These are phyloP conservation scores for Xenopus borealis DNA, from an alignment of 2,113 vertebrate species.

Conservation along the genomic window DNA sequence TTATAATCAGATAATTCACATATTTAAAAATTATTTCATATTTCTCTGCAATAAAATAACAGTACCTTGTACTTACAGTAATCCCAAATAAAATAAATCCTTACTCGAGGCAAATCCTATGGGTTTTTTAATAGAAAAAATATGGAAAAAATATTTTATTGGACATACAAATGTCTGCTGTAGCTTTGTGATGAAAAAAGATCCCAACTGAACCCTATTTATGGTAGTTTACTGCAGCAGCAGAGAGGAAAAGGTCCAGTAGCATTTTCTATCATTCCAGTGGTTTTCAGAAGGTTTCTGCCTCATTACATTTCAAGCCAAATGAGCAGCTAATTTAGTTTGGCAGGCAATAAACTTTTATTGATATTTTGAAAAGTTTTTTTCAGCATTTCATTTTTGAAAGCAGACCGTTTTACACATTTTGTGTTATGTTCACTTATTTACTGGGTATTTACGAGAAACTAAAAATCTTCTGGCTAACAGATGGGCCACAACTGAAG, in stretches of 20 bases:
- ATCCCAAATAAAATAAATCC: no score
- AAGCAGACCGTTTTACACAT: slow-evolving; percentile 38
- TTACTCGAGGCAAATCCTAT: no score
- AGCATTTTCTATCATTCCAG: neutral
- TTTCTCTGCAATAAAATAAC: no score
- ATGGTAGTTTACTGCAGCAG: neutral
- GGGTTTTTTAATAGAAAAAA: no score
- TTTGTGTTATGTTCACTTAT: slow-evolving; percentile 29
- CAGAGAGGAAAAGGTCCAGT: neutral
- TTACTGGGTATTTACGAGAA: slow-evolving; percentile 33
- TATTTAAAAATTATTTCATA: no score
- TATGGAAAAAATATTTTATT: no score
- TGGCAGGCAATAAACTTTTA: slow-evolving; percentile 9
- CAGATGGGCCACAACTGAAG: slow-evolving; percentile 52
- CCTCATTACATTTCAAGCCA: neutral
- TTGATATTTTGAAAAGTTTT: slow-evolving; percentile 21
- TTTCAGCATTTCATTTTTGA: slow-evolving; percentile 24
- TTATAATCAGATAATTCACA: no score
- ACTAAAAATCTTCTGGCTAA: slow-evolving; percentile 37
- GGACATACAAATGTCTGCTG: no score
- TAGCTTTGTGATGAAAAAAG: no score
- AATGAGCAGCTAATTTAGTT: neutral
- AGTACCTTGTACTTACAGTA: no score
- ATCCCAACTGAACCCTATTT: no score
- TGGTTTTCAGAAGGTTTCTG: no score